phyloP scores from a whole-genome alignment of 2,113 vertebrate genomes.

The Bambusicola thoracicus region DNA sequence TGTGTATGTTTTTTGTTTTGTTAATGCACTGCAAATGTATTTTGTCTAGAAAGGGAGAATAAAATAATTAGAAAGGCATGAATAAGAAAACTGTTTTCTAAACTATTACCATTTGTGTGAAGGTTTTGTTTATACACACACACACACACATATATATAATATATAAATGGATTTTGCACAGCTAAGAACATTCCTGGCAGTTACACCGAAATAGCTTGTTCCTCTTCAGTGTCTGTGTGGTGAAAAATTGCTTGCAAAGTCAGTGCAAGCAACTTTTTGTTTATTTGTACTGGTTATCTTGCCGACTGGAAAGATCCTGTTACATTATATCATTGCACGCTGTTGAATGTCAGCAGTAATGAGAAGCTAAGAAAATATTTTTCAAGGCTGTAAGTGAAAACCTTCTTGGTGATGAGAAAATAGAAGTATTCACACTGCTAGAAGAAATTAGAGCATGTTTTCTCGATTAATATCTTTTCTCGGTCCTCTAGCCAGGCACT shows the following conservation, averaged over 20 bases:
- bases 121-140: accelerated
- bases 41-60: background rate
- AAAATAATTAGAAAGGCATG: background rate
- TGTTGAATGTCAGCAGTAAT: slow-evolving; percentile 37
- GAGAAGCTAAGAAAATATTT: slow-evolving; percentile 31
- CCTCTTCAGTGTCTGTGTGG: background rate
- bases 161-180: slow-evolving; percentile 3
- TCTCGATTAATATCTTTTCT: background rate
- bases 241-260: slow-evolving; percentile 49
- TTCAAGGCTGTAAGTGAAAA: background rate
- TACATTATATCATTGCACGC: slow-evolving; percentile 14
- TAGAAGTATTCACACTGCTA: background rate
- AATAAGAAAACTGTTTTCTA: background rate
- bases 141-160: too few relatives aligned
- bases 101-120: background rate
- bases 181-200: background rate
- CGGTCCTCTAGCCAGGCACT: background rate
- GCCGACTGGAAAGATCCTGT: slow-evolving; percentile 10
- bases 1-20: background rate
- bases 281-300: slow-evolving; percentile 63
- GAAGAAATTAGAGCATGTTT: background rate
- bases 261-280: slow-evolving; percentile 22
- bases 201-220: background rate
- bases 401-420: background rate
- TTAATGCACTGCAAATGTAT: background rate